Conservation (phyloP, 2,797 vertebrate species). For the Moxostoma hubbsi region DNA sequence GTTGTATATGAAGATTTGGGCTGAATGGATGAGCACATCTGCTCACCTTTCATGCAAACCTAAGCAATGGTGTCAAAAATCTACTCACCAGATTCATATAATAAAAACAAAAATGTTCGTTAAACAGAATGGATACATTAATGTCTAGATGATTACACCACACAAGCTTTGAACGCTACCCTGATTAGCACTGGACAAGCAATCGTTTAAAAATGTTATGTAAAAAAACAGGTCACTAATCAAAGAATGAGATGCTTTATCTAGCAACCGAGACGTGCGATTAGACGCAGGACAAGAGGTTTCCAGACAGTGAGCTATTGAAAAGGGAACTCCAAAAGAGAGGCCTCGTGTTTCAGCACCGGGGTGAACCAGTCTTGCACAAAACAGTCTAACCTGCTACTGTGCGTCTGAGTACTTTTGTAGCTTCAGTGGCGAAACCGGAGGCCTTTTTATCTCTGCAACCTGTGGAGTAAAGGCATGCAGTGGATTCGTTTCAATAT, state of each 20-base stretch:
- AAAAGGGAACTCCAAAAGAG: constrained; percentile 73
- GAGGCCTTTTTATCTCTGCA: constrained; percentile 65
- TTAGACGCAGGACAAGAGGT: constrained; percentile 76
- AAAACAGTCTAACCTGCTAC: constrained; percentile 69
- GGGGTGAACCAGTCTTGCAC: constrained; percentile 69
- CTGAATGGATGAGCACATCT: constrained; percentile 11
- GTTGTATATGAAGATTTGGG: not conserved
- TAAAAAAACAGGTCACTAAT: constrained; percentile 76
- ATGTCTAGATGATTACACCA: constrained; percentile 20
- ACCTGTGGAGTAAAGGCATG: constrained; percentile 62
- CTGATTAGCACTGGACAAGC: constrained; percentile 45
- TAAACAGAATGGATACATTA: not conserved
- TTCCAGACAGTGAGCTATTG: constrained; percentile 74
- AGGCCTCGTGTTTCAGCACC: constrained; percentile 75
- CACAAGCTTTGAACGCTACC: constrained; percentile 3
- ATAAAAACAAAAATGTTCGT: not conserved
- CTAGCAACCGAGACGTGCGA: constrained; percentile 68
- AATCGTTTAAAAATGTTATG: constrained; percentile 71
- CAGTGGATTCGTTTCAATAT: constrained; percentile 22
- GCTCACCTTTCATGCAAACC: not conserved
- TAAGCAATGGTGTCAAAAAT: constrained; percentile 8
- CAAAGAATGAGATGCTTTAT: constrained; percentile 78
- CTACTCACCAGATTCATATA: constrained; percentile 8
- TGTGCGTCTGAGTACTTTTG: constrained; percentile 68
- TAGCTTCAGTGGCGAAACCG: constrained; percentile 62